phyloP scores from a whole-genome alignment of 2,797 vertebrate genomes.

The Labeo calbasu region DNA sequence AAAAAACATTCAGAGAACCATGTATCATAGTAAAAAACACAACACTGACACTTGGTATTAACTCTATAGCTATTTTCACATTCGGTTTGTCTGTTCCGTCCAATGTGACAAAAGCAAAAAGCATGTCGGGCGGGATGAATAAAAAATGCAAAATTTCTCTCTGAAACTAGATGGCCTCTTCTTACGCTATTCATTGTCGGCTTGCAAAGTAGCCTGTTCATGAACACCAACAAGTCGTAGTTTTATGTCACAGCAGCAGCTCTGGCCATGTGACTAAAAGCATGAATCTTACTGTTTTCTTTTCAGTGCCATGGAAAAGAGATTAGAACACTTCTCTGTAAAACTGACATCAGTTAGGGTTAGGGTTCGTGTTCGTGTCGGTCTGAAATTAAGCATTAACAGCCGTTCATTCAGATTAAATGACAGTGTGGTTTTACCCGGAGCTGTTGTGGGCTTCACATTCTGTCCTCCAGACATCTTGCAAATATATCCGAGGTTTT shows the following conservation, averaged over 20 bases:
- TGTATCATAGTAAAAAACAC: neutral
- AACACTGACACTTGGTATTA: neutral
- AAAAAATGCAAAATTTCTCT: neutral
- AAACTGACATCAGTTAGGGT: neutral
- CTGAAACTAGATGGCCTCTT: neutral
- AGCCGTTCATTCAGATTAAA: too few species aligned
- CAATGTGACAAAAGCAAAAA: neutral
- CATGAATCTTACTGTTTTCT: neutral
- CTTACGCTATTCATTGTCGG: neutral
- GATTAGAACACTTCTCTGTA: neutral
- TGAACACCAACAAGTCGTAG: neutral
- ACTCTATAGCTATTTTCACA: neutral
- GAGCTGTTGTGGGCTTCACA: slow-evolving; percentile 73
- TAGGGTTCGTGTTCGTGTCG: neutral
- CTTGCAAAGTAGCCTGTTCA: neutral
- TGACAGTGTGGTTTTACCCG: slow-evolving; percentile 64
- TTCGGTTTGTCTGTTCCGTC: neutral
- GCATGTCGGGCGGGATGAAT: too few species aligned
- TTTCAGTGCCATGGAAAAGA: neutral
- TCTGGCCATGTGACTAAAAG: neutral
- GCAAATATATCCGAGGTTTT: slow-evolving; percentile 79
- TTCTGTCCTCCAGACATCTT: slow-evolving; percentile 81
- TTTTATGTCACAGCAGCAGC: neutral
- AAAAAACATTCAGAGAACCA: neutral
- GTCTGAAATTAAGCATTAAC: neutral